Base-by-base conservation (phyloP, 2,113 vertebrate genomes). In the Phaethon lepturus region DNA sequence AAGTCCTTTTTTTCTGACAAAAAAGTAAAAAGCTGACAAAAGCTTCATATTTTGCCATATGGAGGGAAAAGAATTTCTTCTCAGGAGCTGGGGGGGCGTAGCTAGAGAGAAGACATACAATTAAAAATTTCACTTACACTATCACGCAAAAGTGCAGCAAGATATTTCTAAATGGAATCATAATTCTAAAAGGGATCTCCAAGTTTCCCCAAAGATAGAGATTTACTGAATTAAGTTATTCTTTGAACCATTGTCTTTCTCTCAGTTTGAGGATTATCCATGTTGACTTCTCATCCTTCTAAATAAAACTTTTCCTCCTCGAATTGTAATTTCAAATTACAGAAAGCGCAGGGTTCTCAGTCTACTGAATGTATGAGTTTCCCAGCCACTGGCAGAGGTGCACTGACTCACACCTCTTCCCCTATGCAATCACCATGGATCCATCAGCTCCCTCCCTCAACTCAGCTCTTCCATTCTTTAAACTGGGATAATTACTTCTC, bases 381-480 rank as follows among this genome's bases (percentile, higher is more conserved):
- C 47, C 17, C 63, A 88, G 56, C 29, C 28, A 40, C 29, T 6
- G 3, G 49, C 45, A 87, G 55, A 71, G n/a, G 13, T 29, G 42
- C 4, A 3, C 19, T 60, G 50, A 13, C 40, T 88, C 33, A 64
- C 17, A 92, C 2, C 13, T 83, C 53, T 29, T 86, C 19, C 40
- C n/a, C 63, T 29, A 31, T 49, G 18, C 56, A 71, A 80, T 15
- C 1, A 0, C 40, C 0, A 0, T 3, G 44, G 28, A 25, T 74
- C 38, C 81, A 24, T 59, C 47, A 81, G 28, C 20, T 88, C 19
- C 44, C 4, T 2, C 1, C 35, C 85, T 85, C 67, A 64, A 38
- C 23, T 40, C 88, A 92, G 60, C 29, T 84, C 44, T 92, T 86
- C 79, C 40, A 22, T 64, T 89, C 74, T 79, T 95, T 69, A 75